Evolutionary conservation across 2,797 vertebrate genomes (phyloP).

Genomic region (Martes flavigula): DNA sequence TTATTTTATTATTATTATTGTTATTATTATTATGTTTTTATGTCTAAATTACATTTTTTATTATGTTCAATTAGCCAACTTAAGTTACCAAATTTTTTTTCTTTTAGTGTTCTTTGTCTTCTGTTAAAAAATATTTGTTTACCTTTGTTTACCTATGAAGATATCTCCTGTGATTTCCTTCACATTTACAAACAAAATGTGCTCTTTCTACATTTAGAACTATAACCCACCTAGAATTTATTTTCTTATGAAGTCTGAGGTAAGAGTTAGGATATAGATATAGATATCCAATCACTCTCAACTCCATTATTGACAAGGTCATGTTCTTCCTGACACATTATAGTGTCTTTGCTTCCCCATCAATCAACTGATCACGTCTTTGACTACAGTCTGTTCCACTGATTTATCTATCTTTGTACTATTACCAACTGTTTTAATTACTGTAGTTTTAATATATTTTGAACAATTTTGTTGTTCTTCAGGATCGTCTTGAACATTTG

Average conservation of each 20-base stretch:
- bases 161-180: background rate
- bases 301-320: background rate
- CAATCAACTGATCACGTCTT: background rate
- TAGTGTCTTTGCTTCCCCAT: background rate
- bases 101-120: background rate
- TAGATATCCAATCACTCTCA: background rate
- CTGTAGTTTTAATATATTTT: background rate
- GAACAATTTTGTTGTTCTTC: background rate
- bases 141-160: background rate
- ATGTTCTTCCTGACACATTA: background rate
- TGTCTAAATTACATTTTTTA: too few relatives aligned
- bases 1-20: too few relatives aligned
- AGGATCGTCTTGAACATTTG: background rate
- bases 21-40: too few relatives aligned
- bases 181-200: background rate
- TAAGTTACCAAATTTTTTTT: background rate
- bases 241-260: background rate
- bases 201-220: background rate
- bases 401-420: background rate
- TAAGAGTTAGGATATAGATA: background rate
- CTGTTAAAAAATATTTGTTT: background rate
- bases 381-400: background rate
- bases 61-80: background rate
- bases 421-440: background rate
- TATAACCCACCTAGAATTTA: background rate